These are phyloP conservation scores for Podilymbus podiceps DNA, from an alignment of 2,113 vertebrate genomes.

Conservation along the genomic window DNA sequence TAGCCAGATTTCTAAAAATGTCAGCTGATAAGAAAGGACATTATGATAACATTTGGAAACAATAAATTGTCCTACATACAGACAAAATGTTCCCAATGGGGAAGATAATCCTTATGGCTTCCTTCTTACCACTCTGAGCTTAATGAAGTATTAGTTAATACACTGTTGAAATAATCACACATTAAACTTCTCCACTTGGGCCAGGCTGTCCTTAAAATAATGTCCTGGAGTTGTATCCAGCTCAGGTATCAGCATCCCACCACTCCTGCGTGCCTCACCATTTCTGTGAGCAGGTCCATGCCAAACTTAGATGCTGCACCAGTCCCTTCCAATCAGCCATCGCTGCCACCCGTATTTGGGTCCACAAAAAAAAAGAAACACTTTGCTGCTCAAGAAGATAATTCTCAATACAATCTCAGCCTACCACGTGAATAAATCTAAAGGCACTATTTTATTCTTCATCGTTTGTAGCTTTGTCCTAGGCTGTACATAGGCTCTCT, in stretches of 20 bases:
- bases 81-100: neutral
- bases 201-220: neutral
- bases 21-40: neutral
- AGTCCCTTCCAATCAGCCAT: rapidly evolving
- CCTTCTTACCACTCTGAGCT: neutral
- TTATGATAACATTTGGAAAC: neutral
- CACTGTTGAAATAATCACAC: neutral
- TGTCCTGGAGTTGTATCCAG: neutral
- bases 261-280: rapidly evolving
- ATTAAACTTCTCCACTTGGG: neutral
- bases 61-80: neutral
- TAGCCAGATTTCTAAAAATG: neutral
- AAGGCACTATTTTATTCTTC: neutral
- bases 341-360: rapidly evolving
- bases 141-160: neutral
- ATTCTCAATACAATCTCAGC: neutral
- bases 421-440: rapidly evolving
- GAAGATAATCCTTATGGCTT: neutral
- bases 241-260: neutral
- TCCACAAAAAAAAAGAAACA: neutral
- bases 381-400: neutral
- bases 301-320: rapidly evolving
- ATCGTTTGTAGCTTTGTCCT: neutral
- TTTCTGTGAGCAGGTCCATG: rapidly evolving
- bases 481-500: neutral